Conservation (phyloP, 2,113 vertebrate species). For the Hypocryptadius cinnamomeus region DNA sequence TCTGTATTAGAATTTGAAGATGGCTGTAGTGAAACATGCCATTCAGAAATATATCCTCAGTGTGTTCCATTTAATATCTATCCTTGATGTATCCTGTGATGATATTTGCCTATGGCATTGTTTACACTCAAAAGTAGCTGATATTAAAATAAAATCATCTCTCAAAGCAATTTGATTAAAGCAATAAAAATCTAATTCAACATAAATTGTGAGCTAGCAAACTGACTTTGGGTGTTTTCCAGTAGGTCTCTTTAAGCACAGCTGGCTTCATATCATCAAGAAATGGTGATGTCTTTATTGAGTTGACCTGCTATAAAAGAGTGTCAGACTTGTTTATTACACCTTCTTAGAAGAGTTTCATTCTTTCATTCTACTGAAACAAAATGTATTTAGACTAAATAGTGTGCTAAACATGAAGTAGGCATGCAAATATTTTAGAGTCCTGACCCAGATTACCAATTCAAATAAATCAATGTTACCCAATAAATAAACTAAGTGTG, state of each 20-base stretch:
- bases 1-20: not conserved
- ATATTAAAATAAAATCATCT: not conserved
- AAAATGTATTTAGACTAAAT: slow-evolving; percentile 18
- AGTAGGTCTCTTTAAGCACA: not conserved
- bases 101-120: not conserved
- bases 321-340: slow-evolving; percentile 29
- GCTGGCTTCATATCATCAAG: not conserved
- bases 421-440: slow-evolving; percentile 3
- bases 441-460: not conserved
- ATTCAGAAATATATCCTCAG: not conserved
- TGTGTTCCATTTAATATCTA: not conserved
- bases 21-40: not conserved
- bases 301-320: slow-evolving; percentile 12
- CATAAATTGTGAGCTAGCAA: not conserved
- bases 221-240: not conserved
- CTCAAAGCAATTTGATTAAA: not conserved
- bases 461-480: not conserved
- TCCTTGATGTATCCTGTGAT: not conserved
- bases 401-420: not conserved
- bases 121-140: not conserved
- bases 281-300: slow-evolving; percentile 3
- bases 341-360: slow-evolving; percentile 15
- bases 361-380: not conserved
- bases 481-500: slow-evolving; percentile 1
- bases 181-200: not conserved